Evolutionary conservation across 2,888 invertebrate species (phyloP), one percentile per base, ranked within the genome.

Genomic region (Caenorhabditis angaria): DNA sequence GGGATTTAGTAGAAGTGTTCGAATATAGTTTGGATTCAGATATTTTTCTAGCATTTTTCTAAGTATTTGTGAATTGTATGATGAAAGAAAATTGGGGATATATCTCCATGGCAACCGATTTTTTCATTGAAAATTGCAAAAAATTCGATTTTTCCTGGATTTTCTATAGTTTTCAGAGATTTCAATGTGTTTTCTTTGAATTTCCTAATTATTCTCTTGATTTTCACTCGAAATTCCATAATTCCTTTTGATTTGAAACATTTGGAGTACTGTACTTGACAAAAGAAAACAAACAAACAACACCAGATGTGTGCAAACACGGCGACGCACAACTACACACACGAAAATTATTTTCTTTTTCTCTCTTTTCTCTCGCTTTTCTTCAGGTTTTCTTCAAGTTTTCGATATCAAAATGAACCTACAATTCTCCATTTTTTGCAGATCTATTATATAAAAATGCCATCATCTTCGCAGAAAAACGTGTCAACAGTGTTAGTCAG

Each of bases 1-100:
- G 0, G 66, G 67, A 28, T 72, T 61, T 35, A 67, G 22, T 25
- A 72, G 53, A 18, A 67, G 58, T 4, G 59, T 64, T 41, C 64
- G 35, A 1, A 72, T 57, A 60, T 35, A 61, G 5, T 61, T 58
- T 0, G 72, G 56, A 20, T 64, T 61, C 0, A 72, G 28, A 63
- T 64, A 72, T 55, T 61, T 61, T 20, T 63, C 35, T 35, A 71
- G 32, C 18, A 63, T 47, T 20, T 32, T 51, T 4, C 48, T 56
- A 65, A 70, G n/a, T n/a, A n/a, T n/a, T n/a, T n/a, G 65, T 29
- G n/a, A 50, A 50, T 35, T 35, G 6, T 6, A 35, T 55, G 54
- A 27, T 22, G 24, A 41, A 41, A 51, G 8, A 20, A n/a, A n/a
- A 10, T 51, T 51, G n/a, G 22, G 8, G 22, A 51, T 24, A 22